Evolutionary conservation across 2,888 invertebrate species (phyloP), one percentile per base, ranked within the genome.

Genomic region (Chrysolina americana): DNA sequence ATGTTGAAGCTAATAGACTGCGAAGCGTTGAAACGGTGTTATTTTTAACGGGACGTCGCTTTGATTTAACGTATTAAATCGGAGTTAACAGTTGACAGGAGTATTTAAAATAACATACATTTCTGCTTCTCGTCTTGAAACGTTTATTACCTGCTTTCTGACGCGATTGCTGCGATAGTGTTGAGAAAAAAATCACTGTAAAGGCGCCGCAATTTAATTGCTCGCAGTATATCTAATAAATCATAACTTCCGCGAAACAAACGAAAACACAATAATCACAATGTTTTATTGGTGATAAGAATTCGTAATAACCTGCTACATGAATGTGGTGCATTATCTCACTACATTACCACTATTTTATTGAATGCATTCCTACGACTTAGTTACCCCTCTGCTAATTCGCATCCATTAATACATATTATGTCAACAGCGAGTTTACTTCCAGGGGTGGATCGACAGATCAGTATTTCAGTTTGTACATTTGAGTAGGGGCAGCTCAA

Each of bases 331-430:
- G 36, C 73, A 70, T 76, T 70, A 73, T 72, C 44, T 70, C 64
- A 41, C 50, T 70, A 76, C 74, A 76, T 78, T 78, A 76, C 73
- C 74, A 64, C 48, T 71, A 75, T 74, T 79, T 81, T 81, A 82
- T 82, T 81, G 79, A 76, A 80, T 71, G 76, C 77, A 82, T 82
- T 82, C 81, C 78, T 78, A 74, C 68, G 74, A 79, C 62, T 70
- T 73, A 71, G 69, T 70, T 75, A 68, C 74, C 74, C 75, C 65
- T 44, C 70, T 66, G 74, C 79, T 79, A 73, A 83, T 80, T 77
- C 73, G 17, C 74, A 75, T 83, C 85, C 87, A 87, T 87, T 87
- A 86, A 87, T 87, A 87, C 87, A 83, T 85, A 87, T 87, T 87
- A 87, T 84, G 85, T 84, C 84, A 85, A 85, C 23, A 5, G 19